Conservation (phyloP, 2,797 vertebrate genomes). For the Scolopax rusticola region DNA sequence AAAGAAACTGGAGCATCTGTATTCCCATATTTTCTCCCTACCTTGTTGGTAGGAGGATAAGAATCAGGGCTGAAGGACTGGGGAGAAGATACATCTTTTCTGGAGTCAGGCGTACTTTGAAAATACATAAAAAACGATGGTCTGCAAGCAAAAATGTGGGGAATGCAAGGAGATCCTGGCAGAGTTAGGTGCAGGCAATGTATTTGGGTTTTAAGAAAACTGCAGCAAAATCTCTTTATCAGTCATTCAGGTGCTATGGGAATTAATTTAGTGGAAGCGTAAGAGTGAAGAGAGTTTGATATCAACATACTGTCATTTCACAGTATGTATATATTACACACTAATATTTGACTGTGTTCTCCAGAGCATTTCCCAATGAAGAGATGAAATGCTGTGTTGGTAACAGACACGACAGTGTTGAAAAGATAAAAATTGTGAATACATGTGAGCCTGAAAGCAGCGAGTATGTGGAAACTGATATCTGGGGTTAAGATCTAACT, state of each 20-base stretch:
- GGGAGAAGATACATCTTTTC: background rate
- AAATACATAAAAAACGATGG: background rate
- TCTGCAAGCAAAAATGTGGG: background rate
- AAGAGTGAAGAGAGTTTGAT: background rate
- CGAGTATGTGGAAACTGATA: background rate
- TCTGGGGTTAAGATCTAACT: background rate
- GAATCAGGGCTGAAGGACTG: background rate
- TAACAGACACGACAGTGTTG: background rate
- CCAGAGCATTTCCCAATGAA: background rate
- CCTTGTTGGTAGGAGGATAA: background rate
- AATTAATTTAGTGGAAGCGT: background rate
- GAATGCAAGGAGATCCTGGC: background rate
- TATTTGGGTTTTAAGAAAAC: background rate
- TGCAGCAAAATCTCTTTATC: background rate
- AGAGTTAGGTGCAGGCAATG: background rate
- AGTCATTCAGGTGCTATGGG: background rate
- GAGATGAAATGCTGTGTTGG: background rate
- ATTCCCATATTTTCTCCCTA: background rate
- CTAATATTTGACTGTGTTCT: background rate
- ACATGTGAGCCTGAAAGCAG: background rate
- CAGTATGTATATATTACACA: background rate
- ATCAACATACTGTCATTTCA: background rate
- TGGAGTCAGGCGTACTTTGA: background rate
- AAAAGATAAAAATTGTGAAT: background rate
- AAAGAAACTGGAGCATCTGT: background rate